Percentiles rank a stretch among this genome's conserved stretches.
These are phyloP conservation scores for Ciconia maguari DNA, from an alignment of 2,113 vertebrate genomes.

Conservation along the genomic window DNA sequence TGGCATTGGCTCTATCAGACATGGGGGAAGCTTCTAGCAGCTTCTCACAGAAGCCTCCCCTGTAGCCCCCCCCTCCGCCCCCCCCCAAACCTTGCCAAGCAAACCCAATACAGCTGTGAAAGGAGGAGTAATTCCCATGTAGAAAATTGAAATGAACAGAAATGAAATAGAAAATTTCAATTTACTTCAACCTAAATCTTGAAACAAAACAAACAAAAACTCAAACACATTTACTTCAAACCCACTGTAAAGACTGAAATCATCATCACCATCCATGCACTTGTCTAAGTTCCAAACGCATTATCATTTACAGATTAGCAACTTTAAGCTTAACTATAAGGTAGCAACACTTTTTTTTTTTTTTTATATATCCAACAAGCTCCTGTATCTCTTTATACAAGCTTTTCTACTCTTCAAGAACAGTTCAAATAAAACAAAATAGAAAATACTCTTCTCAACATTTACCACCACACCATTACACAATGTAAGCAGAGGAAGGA, in stretches of 20 bases:
- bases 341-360: background rate
- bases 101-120: background rate
- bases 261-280: background rate
- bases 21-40: background rate
- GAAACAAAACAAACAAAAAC: background rate
- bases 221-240: background rate
- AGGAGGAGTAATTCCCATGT: background rate
- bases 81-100: background rate
- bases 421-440: background rate
- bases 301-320: background rate
- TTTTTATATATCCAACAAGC: background rate
- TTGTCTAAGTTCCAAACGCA: background rate
- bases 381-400: background rate
- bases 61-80: background rate
- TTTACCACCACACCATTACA: background rate
- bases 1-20: background rate
- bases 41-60: background rate
- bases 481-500: background rate
- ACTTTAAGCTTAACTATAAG: background rate
- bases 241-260: background rate
- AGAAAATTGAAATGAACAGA: background rate
- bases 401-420: background rate
- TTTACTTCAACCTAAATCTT: background rate
- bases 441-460: background rate
- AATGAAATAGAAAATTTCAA: background rate